phyloP scores from a whole-genome alignment of 2,888 invertebrate species.

The Yponomeuta sedellus region DNA sequence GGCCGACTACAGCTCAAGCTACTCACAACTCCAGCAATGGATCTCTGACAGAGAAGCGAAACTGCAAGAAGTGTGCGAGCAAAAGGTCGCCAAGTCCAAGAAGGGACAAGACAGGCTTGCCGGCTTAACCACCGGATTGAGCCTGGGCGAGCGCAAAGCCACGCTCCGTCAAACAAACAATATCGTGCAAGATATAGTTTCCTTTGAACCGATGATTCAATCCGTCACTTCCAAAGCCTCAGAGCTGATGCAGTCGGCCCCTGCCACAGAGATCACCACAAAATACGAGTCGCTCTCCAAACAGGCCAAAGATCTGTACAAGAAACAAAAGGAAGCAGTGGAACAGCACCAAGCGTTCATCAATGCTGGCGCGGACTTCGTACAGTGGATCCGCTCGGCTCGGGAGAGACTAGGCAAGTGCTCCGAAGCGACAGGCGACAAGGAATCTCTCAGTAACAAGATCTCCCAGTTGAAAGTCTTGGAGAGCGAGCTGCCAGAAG shows the following conservation, averaged over 20 bases:
- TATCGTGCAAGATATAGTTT: conserved; percentile 96
- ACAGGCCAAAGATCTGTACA: conserved; percentile 92
- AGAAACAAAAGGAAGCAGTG: conserved; percentile 91
- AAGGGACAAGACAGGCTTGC: conserved; percentile 81
- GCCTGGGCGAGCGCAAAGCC: conserved; percentile 91
- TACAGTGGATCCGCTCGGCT: conserved; percentile 93
- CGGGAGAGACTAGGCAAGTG: conserved; percentile 94
- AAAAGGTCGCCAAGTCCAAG: conserved; percentile 86
- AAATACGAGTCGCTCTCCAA: conserved; percentile 94
- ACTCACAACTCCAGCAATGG: conserved; percentile 95
- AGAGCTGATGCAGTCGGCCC: conserved; percentile 92
- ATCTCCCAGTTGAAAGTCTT: conserved; percentile 90
- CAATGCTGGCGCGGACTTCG: conserved; percentile 93
- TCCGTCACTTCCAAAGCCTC: conserved; percentile 96
- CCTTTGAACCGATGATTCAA: conserved; percentile 98
- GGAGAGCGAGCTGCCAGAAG: conserved; percentile 88
- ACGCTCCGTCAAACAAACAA: conserved; percentile 93
- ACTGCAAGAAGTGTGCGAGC: conserved; percentile 91
- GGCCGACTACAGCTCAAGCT: conserved; percentile 97
- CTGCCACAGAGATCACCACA: conserved; percentile 92
- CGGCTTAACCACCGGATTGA: conserved; percentile 85
- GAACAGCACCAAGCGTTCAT: conserved; percentile 94
- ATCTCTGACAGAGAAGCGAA: conserved; percentile 95
- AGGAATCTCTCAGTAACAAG: conserved; percentile 90
- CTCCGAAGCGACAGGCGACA: conserved; percentile 94